phyloP scores from a whole-genome alignment of 2,113 vertebrate genomes.

The Perognathus longimembris region DNA sequence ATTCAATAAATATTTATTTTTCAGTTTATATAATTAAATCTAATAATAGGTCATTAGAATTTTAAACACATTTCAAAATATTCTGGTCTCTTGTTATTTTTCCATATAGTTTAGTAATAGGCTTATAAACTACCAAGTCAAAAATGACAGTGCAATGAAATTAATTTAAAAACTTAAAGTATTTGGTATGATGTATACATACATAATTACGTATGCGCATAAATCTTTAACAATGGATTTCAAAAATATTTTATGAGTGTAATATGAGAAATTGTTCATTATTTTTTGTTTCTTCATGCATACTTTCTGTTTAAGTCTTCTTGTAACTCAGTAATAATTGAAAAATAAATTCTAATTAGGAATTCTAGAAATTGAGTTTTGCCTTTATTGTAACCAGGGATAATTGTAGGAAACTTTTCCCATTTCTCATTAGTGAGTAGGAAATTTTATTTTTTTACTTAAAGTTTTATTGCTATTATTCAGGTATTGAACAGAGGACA shows the following conservation, averaged over 20 bases:
- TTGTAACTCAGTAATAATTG: neutral
- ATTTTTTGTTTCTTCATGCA: neutral
- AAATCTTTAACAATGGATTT: neutral
- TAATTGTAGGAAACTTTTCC: neutral
- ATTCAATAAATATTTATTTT: neutral
- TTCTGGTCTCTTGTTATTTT: neutral
- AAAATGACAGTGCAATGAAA: neutral
- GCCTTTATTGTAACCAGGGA: neutral
- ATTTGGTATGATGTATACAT: neutral
- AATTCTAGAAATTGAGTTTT: constrained; percentile 15
- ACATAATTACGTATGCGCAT: neutral
- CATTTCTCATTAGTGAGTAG: neutral
- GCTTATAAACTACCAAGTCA: neutral
- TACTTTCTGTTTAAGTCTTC: too few relatives aligned
- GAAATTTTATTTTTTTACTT: too few relatives aligned
- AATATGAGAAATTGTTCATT: neutral
- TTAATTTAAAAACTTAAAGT: neutral
- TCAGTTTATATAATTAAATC: neutral
- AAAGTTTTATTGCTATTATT: too few relatives aligned
- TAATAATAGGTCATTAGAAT: neutral
- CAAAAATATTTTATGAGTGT: neutral
- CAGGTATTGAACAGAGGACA: too few relatives aligned
- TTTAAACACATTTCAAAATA: neutral
- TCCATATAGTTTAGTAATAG: neutral
- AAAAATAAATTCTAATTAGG: neutral